Conservation (phyloP, 1,140 invertebrate genomes). For the Drosophila ohnishii region DNA sequence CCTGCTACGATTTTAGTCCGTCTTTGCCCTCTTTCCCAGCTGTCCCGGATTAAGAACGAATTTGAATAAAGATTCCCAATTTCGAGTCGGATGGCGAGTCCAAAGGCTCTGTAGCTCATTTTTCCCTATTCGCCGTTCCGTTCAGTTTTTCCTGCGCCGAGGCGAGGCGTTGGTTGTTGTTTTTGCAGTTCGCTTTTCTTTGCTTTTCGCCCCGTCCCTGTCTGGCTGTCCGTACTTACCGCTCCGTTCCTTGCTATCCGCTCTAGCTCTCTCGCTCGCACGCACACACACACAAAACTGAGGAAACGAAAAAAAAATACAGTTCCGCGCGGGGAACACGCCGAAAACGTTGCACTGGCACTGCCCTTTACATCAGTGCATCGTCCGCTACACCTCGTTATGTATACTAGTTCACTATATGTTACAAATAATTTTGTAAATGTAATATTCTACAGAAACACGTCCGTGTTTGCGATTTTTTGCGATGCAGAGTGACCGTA, state of each 20-base stretch:
- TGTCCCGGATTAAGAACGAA: conserved; percentile 3
- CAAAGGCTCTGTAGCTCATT: conserved; percentile 2
- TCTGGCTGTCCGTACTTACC: conserved; percentile 60
- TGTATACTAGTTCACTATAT: conserved; percentile 42
- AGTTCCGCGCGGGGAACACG: conserved; percentile 73
- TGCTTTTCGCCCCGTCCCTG: conserved; percentile 37
- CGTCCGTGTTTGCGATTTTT: conserved; percentile 48
- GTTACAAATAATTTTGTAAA: conserved; percentile 79
- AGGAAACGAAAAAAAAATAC: conserved; percentile 74
- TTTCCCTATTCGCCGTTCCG: conserved; percentile 16
- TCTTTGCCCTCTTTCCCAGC: conserved; percentile 15
- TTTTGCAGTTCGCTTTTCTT: conserved; percentile 49
- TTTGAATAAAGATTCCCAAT: neutral
- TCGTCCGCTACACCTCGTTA: conserved; percentile 50
- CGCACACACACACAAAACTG: conserved; percentile 66
- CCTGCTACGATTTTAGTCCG: conserved; percentile 48
- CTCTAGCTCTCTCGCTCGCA: conserved; percentile 31
- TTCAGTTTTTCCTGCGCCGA: conserved; percentile 23
- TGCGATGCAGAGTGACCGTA: conserved; percentile 13
- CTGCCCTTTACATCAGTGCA: conserved; percentile 73
- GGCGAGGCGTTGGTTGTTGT: conserved; percentile 71
- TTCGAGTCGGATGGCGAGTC: conserved; percentile 2
- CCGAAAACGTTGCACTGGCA: conserved; percentile 44
- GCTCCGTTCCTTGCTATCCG: conserved; percentile 34
- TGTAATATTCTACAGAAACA: conserved; percentile 59